Conservation (phyloP, 1,140 invertebrate genomes). For the Lepidurus apus region DNA sequence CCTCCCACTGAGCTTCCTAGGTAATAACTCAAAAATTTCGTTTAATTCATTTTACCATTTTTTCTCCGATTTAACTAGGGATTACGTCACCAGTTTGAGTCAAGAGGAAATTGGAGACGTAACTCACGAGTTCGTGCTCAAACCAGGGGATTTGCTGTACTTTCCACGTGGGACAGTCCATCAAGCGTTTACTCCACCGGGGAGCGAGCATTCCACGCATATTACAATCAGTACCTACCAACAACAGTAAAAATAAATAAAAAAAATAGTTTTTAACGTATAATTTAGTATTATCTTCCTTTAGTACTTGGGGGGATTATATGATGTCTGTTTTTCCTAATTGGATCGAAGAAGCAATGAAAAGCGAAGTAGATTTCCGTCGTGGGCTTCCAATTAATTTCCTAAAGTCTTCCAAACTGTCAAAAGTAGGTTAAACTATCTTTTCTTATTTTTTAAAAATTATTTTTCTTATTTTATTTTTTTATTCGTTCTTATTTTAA, state of each 20-base stretch:
- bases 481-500: background rate
- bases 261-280: background rate
- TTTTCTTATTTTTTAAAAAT: too few relatives aligned
- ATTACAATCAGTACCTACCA: constrained; percentile 54
- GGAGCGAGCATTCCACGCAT: constrained; percentile 51
- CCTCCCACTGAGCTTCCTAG: constrained; percentile 40
- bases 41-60: background rate
- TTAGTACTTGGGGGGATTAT: constrained; percentile 38
- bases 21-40: constrained; percentile 30
- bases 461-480: background rate
- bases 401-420: constrained; percentile 32
- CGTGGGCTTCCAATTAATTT: constrained; percentile 45
- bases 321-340: constrained; percentile 45
- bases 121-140: constrained; percentile 50
- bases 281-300: background rate
- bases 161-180: constrained; percentile 56
- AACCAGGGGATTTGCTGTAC: constrained; percentile 55
- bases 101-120: constrained; percentile 48
- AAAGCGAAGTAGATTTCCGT: constrained; percentile 49
- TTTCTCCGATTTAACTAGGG: constrained; percentile 34
- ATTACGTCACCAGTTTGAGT: constrained; percentile 51
- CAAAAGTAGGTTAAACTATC: background rate
- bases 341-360: constrained; percentile 45
- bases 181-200: constrained; percentile 46
- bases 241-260: constrained; percentile 37